Evolutionary conservation across 2,113 vertebrate genomes (phyloP).

Genomic region (Pimephales promelas): DNA sequence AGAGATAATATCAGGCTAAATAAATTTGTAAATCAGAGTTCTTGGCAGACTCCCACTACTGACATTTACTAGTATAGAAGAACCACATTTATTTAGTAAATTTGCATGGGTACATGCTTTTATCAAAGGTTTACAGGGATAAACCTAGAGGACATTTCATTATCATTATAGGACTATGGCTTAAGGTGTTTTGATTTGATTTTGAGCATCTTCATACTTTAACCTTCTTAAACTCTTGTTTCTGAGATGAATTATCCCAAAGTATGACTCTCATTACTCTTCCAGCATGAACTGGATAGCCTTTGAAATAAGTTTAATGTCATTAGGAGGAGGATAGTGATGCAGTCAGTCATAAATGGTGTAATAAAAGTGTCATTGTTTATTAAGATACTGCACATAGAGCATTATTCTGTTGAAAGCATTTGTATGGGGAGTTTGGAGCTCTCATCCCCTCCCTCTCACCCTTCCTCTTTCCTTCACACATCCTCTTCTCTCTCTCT

Average conservation of each 20-base stretch:
- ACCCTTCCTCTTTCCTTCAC: conserved; percentile 8
- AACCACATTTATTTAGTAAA: background rate
- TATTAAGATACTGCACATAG: background rate
- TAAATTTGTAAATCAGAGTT: too few species aligned
- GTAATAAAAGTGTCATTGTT: conserved; percentile 23
- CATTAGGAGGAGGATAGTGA: background rate
- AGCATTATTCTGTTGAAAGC: conserved; percentile 10
- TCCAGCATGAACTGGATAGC: background rate
- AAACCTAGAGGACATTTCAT: background rate
- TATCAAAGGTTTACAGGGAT: background rate
- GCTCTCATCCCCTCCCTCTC: background rate
- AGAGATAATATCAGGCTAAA: background rate
- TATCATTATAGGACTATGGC: background rate
- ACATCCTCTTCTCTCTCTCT: conserved; percentile 29
- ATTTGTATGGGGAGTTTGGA: background rate
- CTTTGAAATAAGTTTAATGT: background rate
- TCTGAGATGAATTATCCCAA: too few species aligned
- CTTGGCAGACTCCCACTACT: conserved; percentile 1
- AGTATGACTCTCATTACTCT: background rate
- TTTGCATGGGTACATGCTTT: background rate
- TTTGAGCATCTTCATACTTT: too few species aligned
- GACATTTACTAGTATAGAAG: conserved; percentile 1
- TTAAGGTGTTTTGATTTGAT: background rate
- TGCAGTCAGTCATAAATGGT: background rate
- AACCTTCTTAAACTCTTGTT: too few species aligned